phyloP scores from a whole-genome alignment of 2,888 invertebrate genomes.

The Lithophane semibrunnea region DNA sequence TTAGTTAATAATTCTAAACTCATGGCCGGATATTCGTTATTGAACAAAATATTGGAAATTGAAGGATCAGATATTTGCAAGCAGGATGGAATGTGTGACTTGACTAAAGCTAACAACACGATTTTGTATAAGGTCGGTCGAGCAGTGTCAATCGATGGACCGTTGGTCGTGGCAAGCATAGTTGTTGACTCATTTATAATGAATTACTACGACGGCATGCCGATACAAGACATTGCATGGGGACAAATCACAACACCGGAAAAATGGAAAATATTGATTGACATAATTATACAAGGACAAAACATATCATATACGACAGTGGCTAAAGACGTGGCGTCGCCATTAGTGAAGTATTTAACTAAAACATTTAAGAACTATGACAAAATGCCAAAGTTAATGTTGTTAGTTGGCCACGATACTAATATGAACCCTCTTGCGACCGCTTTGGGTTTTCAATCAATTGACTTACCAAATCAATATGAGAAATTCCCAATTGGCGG shows the following conservation, averaged over 20 bases:
- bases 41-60: conserved; percentile 58
- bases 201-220: background rate
- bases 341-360: too few relatives aligned
- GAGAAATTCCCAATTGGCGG: conserved; percentile 59
- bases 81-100: conserved; percentile 53
- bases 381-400: too few relatives aligned
- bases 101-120: conserved; percentile 30
- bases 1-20: conserved; percentile 36
- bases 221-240: conserved; percentile 59
- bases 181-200: too few relatives aligned
- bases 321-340: too few relatives aligned
- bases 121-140: conserved; percentile 27
- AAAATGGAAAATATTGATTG: too few relatives aligned
- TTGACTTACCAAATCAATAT: conserved; percentile 53
- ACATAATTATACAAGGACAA: too few relatives aligned
- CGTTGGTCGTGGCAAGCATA: too few relatives aligned
- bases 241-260: conserved; percentile 34
- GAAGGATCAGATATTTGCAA: conserved; percentile 50
- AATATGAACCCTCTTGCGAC: conserved; percentile 49
- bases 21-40: conserved; percentile 4
- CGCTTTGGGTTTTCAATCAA: conserved; percentile 44
- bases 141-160: too few relatives aligned
- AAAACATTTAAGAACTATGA: too few relatives aligned
- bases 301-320: too few relatives aligned
- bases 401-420: conserved; percentile 60